Evolutionary conservation across 2,113 vertebrate species (phyloP), one percentile per base, ranked within the genome.

Genomic region (Saguinus midas): DNA sequence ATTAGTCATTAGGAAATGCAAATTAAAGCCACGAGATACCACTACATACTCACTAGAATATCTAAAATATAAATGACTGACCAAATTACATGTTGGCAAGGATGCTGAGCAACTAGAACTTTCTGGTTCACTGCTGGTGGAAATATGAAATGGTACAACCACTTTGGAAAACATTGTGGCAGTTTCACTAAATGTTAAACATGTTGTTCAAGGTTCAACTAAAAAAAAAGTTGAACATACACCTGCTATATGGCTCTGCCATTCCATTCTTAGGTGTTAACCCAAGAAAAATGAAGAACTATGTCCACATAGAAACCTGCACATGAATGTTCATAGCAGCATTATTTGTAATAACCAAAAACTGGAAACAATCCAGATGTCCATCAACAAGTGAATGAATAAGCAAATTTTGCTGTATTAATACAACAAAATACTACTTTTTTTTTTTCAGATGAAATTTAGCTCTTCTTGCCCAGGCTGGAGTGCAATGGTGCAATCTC

Each of bases 271-370:
- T 21, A 68, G 8, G 13, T 92, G 43, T 81, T 78, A 78, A 57
- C 48, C 37, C 58, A 58, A 40, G 35, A 79, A 57, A 64, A 37
- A 68, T 35, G 21, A 84, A 90, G 81, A 87, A 45, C 14, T 66
- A 80, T 37, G 57, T 50, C 57, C 27, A 91, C 4, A 35, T 10
- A 75, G 40, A 21, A 61, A 55, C 37, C 82, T 91, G 37, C 35
- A 87, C 12, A 18, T 40, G 57, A 76, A 87, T 72, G 35, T 27
- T 85, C 43, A 20, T 37, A 80, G n/a, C 61, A 40, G 18, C 45
- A 66, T 94, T 81, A 57, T 90, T 35, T 82, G 48, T 87, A 87
- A 87, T 82, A 57, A 76, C 32, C 45, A 73, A 86, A 91, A 87
- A 55, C 25, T 66, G 40, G 70, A 84, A 83, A 68, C 12, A 76